Evolutionary conservation across 2,797 vertebrate genomes (phyloP).

Genomic region (Hirundo rustica): DNA sequence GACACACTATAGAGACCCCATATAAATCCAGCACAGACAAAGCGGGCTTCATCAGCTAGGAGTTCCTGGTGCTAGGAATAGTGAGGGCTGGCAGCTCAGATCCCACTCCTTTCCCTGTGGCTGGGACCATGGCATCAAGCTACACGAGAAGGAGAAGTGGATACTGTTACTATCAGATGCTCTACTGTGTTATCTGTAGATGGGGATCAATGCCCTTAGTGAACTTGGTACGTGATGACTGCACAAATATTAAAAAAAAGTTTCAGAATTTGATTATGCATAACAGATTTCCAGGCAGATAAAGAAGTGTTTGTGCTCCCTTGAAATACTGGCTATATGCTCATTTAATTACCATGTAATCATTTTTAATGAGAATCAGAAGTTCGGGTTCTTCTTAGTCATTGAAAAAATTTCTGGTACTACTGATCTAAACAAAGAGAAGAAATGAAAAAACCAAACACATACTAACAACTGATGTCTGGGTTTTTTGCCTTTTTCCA

Average conservation of each 20-base stretch:
- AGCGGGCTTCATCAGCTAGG: background rate
- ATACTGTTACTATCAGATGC: background rate
- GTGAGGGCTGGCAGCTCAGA: background rate
- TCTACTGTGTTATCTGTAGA: background rate
- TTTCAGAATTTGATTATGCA: background rate
- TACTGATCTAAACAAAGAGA: background rate
- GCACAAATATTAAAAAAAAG: background rate
- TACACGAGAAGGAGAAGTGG: background rate
- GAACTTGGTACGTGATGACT: background rate
- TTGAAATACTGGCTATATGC: background rate
- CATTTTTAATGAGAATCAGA: background rate
- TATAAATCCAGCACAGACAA: background rate
- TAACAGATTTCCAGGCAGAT: background rate
- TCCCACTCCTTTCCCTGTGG: background rate
- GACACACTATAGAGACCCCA: background rate
- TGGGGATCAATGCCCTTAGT: background rate
- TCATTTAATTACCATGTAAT: background rate
- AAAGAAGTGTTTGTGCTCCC: background rate
- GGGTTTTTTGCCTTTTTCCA: background rate
- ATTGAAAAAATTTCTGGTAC: background rate
- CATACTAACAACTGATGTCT: accelerated
- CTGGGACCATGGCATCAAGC: background rate
- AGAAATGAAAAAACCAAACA: background rate
- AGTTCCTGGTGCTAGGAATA: background rate
- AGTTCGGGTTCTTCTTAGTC: background rate